Conservation (phyloP, 2,113 vertebrate genomes). For the Ameiurus melas region DNA sequence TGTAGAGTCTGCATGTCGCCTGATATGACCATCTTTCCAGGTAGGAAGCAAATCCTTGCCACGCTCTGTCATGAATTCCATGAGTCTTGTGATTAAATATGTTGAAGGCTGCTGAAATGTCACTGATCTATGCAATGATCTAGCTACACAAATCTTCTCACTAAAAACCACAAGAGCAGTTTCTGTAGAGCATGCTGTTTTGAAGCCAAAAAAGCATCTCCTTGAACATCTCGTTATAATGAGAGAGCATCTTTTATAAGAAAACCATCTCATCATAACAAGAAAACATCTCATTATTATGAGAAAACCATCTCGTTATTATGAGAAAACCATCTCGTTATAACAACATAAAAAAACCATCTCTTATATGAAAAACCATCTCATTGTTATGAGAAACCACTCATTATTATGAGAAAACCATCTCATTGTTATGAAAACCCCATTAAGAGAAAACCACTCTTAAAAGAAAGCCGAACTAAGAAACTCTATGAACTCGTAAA, state of each 20-base stretch:
- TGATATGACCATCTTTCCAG: neutral
- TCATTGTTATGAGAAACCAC: neutral
- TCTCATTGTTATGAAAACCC: neutral
- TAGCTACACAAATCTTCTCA: neutral
- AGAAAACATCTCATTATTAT: neutral
- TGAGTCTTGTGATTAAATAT: neutral
- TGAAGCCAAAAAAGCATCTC: neutral
- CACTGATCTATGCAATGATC: neutral
- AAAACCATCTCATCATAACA: neutral
- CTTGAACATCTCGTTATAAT: neutral
- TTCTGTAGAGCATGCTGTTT: neutral
- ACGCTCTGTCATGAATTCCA: neutral
- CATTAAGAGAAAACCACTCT: no score
- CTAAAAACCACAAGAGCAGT: neutral
- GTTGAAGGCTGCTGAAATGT: neutral
- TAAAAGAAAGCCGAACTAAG: no score
- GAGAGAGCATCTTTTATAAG: neutral
- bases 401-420: neutral
- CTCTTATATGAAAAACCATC: neutral
- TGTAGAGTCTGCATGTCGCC: neutral
- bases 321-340: neutral
- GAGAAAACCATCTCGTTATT: neutral
- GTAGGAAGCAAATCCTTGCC: neutral
- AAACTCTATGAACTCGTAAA: no score
- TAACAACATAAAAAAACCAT: no score